phyloP scores from a whole-genome alignment of 2,113 vertebrate species.

The Solea solea region DNA sequence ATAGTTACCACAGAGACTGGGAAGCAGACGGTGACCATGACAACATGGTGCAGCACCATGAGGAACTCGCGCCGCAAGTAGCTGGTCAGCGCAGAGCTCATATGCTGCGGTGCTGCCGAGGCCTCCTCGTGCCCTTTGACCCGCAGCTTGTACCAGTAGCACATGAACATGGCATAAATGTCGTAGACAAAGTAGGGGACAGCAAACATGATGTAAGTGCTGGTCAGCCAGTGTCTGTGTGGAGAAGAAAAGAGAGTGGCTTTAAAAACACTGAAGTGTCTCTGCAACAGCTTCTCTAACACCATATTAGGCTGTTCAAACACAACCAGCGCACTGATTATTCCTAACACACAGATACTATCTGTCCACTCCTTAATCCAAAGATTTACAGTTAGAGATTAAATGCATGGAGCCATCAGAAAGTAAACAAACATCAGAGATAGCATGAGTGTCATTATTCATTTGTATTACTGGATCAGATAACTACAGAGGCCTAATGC shows the following conservation, averaged over 20 bases:
- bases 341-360: too few species aligned
- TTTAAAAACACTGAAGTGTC: not conserved
- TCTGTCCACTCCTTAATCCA: too few species aligned
- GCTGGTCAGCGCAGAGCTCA: constrained; percentile 77
- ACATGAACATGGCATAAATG: constrained; percentile 94
- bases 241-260: not conserved
- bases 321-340: too few species aligned
- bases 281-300: not conserved
- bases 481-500: too few species aligned
- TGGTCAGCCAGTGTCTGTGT: constrained; percentile 90
- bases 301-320: too few species aligned
- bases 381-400: too few species aligned
- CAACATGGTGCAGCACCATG: constrained; percentile 91
- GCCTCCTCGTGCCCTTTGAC: constrained; percentile 88
- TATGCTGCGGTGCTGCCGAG: constrained; percentile 57
- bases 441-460: too few species aligned
- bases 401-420: too few species aligned
- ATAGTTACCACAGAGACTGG: constrained; percentile 90
- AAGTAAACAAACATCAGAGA: too few species aligned
- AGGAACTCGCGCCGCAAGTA: constrained; percentile 91
- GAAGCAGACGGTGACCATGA: constrained; percentile 93
- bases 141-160: constrained; percentile 90
- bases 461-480: too few species aligned
- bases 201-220: constrained; percentile 89
- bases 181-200: constrained; percentile 94